Evolutionary conservation across 2,113 vertebrate species (phyloP).

Genomic region (Microtus richardsoni): DNA sequence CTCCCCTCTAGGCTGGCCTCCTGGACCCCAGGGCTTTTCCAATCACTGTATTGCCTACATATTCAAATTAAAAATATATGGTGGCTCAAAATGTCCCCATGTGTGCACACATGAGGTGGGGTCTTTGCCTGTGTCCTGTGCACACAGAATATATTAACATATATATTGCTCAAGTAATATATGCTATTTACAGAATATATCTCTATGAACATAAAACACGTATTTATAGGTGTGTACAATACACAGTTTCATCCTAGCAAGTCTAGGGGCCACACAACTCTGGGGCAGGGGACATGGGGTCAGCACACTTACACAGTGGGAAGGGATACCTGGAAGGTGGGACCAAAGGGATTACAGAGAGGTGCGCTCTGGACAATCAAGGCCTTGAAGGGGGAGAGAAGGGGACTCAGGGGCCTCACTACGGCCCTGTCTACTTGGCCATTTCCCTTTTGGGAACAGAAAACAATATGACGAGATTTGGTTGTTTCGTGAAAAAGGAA

Average conservation of each 20-base stretch:
- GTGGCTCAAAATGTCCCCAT: slow-evolving; percentile 71
- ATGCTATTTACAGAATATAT: slow-evolving; percentile 75
- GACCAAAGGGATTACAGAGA: background rate
- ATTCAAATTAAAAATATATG: slow-evolving; percentile 76
- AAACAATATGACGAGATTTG: slow-evolving; percentile 50
- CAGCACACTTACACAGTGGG: background rate
- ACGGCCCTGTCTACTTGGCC: background rate
- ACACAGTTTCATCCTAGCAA: background rate
- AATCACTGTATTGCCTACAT: slow-evolving; percentile 72
- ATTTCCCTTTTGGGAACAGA: slow-evolving; percentile 38
- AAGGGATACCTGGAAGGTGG: background rate
- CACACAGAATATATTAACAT: slow-evolving; percentile 73
- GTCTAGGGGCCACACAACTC: slow-evolving; percentile 12
- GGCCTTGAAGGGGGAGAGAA: slow-evolving; percentile 42
- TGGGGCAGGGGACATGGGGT: background rate
- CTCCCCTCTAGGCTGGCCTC: background rate
- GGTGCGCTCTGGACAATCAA: background rate
- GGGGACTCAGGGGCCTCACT: background rate
- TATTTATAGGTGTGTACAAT: slow-evolving; percentile 68
- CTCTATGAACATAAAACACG: slow-evolving; percentile 68
- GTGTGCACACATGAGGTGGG: background rate
- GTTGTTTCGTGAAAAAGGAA: slow-evolving; percentile 76
- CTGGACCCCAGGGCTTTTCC: slow-evolving; percentile 3
- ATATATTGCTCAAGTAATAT: slow-evolving; percentile 84
- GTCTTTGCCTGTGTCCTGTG: background rate